Conservation (phyloP, 2,797 vertebrate genomes). For the Morus bassanus region DNA sequence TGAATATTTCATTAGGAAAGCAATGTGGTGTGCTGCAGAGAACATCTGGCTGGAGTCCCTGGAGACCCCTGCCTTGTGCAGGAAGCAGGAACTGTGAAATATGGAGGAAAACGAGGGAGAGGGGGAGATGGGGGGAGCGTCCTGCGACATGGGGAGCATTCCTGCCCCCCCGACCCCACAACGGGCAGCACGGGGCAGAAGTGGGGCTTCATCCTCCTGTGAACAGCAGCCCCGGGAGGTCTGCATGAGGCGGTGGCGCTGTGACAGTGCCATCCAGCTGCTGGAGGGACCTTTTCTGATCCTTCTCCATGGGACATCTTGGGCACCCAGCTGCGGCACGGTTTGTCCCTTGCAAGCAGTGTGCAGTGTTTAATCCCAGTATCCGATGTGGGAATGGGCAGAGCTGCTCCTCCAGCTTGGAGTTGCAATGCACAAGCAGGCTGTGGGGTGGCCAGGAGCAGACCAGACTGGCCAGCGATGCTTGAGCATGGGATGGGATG, state of each 20-base stretch:
- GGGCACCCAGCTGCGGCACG: fast-evolving
- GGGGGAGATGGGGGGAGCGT: not conserved
- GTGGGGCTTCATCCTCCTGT: fast-evolving
- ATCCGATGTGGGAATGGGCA: not conserved
- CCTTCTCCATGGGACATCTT: fast-evolving
- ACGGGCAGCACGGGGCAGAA: not conserved
- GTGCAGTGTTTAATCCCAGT: not conserved
- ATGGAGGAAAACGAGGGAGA: slow-evolving; percentile 23
- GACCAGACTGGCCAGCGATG: fast-evolving
- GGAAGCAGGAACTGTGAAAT: slow-evolving; percentile 71
- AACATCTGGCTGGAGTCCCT: slow-evolving; percentile 73
- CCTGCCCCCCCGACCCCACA: not conserved
- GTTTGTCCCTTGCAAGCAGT: not conserved
- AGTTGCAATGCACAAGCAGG: fast-evolving
- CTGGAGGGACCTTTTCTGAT: not conserved
- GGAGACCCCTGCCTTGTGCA: slow-evolving; percentile 58
- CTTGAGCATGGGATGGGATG: not conserved
- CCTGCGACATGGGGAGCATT: not conserved
- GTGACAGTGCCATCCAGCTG: fast-evolving
- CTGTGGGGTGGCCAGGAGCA: fast-evolving
- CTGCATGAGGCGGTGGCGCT: not conserved
- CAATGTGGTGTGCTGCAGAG: slow-evolving; percentile 57
- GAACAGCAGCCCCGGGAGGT: fast-evolving
- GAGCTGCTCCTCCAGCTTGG: not conserved
- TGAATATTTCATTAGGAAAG: slow-evolving; percentile 74